Base-by-base conservation (phyloP, 2,797 vertebrate species). In the Natrix natrix region DNA sequence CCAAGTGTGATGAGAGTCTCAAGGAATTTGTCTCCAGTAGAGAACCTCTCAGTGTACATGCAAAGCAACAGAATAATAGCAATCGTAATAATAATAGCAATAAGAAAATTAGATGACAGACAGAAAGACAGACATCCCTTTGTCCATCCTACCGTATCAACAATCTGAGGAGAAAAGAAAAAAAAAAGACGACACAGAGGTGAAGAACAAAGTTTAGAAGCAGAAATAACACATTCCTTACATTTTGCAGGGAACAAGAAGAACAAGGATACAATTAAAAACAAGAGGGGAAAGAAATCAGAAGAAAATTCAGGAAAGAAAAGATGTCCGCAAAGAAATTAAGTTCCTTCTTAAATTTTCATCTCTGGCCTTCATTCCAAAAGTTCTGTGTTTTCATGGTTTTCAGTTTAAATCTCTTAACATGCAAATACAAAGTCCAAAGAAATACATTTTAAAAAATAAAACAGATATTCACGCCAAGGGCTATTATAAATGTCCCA, bases 401-500 rank as follows among this genome's bases (percentile, higher is more conserved):
- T 43, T 43, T 92, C 74, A 87, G 7, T 6, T 26, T 52, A 6
- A 6, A 91, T 1, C 0, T 57, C 37, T 88, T 5, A 24, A 24
- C 4, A 8, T 0, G 0, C 0, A 87, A 16, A 0, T 54, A 2
- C 37, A 17, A 12, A 87, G 43, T 92, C 7, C 91, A 54, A 74
- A 90, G 91, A 93, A 52, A 92, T 43, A 91, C 95, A 96, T 2
- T n/a, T 2, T 52, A 2, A 1, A 63, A 91, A 5, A 7, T 14
- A 90, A 57, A 86, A 88, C 4, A 48, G 20, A 48, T 43, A 92
- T n/a, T 90, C 94, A 95, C 95, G 93, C 95, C 87, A 95, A 96
- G 95, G 86, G 2, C 93, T 91, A 55, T 90, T 87, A 94, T 94
- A 96, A 95, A 93, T 57, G 91, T 6, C 83, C 92, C 37, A 66